Percentiles rank a stretch among this genome's conserved stretches.
Conservation (phyloP, 2,797 vertebrate genomes). For the Phrynocephalus vlangalii region DNA sequence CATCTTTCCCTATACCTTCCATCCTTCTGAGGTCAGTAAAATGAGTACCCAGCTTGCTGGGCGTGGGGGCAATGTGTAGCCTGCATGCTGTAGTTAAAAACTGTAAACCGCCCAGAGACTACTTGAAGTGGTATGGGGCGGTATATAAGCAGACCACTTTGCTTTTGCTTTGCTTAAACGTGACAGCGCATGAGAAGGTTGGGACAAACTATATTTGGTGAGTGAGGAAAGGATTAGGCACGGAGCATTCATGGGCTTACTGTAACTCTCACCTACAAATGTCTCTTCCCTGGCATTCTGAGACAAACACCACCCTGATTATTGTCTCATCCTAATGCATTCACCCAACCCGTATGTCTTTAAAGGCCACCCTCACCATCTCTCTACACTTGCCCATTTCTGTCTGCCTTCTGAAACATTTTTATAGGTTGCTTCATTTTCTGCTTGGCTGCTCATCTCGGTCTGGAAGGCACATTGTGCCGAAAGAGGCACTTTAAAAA, state of each 20-base stretch:
- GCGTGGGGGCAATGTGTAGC: too few species aligned
- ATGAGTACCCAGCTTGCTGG: too few species aligned
- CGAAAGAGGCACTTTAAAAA: background rate
- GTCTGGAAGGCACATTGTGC: background rate
- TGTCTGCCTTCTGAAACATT: background rate
- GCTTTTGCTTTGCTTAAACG: background rate
- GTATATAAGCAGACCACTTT: too few species aligned
- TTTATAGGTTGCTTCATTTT: slow-evolving; percentile 1
- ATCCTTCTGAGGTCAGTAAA: too few species aligned
- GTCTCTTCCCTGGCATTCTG: background rate
- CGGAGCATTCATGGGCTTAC: too few species aligned
- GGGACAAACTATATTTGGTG: background rate
- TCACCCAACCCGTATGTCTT: background rate
- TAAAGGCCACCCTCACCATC: background rate
- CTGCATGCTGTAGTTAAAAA: too few species aligned
- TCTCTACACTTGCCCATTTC: background rate
- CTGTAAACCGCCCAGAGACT: too few species aligned
- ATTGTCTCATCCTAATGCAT: background rate
- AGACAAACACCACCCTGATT: background rate
- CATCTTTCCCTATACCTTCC: too few species aligned
- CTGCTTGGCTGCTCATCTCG: background rate
- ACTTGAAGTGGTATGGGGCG: too few species aligned
- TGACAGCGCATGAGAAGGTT: background rate
- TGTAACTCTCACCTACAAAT: background rate
- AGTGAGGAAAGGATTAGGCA: background rate